Base-by-base conservation (phyloP, 2,888 invertebrate genomes). In the Calameuta filiformis region DNA sequence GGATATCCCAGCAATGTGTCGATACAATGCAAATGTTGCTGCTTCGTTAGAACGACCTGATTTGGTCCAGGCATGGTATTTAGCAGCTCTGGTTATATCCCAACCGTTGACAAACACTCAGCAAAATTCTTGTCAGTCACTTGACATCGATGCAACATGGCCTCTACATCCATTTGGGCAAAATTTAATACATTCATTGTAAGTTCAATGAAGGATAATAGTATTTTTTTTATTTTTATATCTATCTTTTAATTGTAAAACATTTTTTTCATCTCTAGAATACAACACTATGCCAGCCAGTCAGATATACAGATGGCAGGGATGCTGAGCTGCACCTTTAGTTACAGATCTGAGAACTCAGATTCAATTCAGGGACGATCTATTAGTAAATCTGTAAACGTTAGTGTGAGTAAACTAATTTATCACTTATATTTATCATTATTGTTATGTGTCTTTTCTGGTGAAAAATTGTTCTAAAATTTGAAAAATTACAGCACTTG, bases 231-330 rank as follows among this genome's bases (percentile, higher is more conserved):
- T 56, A 56, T 40, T 76, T 34, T 34, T 74, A 76, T 79, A 75
- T 69, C 12, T 71, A 68, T 76, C 80, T 68, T 75, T 75, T 75
- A 75, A 76, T 35, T 68, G 1, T 15, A 75, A 37, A 56, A 73
- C 73, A 75, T 78, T 75, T 73, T 75, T 82, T 78, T 82, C 79
- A 80, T 81, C 92, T 92, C 81, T 92, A 96, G 96, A 89, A 97
- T 97, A 88, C 93, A 94, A 74, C 96, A 97, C 91, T 97, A 96
- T 90, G 96, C 97, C 0, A 94, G 94, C 83, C 94, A 95, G 76
- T 94, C 95, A 11, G 98, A 98, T 91, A 93, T 98, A 30, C 99
- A 99, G 92, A 98, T 97, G 92, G 97, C 98, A 4, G 98, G 98
- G 1, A 97, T 98, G 96, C 90, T 98, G 79, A 96, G 97, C 81